Evolutionary conservation across 2,797 vertebrate genomes (phyloP).

Genomic region (Agapornis canus): DNA sequence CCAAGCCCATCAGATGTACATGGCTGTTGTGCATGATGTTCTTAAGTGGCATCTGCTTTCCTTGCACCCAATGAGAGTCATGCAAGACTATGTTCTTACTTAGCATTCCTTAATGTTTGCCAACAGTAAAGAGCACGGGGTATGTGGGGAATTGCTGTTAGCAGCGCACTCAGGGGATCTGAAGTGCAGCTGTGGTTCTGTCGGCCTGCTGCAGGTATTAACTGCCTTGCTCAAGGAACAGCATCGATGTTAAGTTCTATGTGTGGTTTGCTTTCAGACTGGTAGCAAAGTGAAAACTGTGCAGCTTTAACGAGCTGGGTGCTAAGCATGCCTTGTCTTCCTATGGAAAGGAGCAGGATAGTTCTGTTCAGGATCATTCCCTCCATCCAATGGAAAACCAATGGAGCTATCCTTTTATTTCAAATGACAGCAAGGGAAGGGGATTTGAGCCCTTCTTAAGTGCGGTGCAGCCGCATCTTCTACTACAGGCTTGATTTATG

Average conservation of each 20-base stretch:
- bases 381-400: fast-evolving
- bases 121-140: not conserved
- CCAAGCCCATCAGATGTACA: constrained; percentile 27
- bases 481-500: not conserved
- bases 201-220: not conserved
- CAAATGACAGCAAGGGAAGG: not conserved
- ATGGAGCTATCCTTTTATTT: not conserved
- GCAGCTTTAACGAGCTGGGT: not conserved
- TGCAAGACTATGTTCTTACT: not conserved
- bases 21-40: constrained; percentile 54
- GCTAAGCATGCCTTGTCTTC: not conserved
- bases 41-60: not conserved
- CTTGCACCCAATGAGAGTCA: not conserved
- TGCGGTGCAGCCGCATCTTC: fast-evolving
- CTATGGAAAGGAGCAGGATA: not conserved
- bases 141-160: constrained; percentile 45
- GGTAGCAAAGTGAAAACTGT: not conserved
- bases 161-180: constrained; percentile 68
- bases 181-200: not conserved
- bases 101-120: not conserved
- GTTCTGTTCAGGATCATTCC: not conserved
- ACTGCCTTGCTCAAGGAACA: not conserved
- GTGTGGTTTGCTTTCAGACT: not conserved
- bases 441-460: not conserved
- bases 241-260: fast-evolving